A percentile compares a stretch with the other conserved stretches of the same genome.
These are phyloP conservation scores for Labrus mixtus DNA, from an alignment of 2,113 vertebrate species.

Conservation along the genomic window DNA sequence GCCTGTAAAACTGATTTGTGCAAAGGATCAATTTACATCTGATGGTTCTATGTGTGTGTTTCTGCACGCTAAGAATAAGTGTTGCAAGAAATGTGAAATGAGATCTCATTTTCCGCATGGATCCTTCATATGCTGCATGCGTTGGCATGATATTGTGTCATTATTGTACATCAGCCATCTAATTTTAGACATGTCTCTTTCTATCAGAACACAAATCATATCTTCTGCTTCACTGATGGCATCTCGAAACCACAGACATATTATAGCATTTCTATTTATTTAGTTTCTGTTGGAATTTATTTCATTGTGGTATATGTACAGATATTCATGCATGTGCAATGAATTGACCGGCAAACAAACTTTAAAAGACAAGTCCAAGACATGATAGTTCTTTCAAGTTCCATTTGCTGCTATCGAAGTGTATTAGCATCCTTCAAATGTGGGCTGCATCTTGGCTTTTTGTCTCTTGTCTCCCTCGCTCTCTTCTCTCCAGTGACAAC, in stretches of 20 bases:
- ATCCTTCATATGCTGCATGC: conserved; percentile 53
- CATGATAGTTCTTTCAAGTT: conserved; percentile 40
- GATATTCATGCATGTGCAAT: conserved; percentile 31
- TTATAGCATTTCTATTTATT: conserved; percentile 35
- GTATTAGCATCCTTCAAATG: conserved; percentile 40
- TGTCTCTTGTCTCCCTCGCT: conserved; percentile 30
- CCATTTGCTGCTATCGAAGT: conserved; percentile 31
- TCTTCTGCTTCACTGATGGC: conserved; percentile 34
- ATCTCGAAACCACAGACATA: conserved; percentile 11
- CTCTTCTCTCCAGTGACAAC: conserved; percentile 29
- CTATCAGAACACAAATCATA: conserved; percentile 31
- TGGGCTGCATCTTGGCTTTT: conserved; percentile 13
- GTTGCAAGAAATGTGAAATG: conserved; percentile 66
- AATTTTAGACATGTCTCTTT: conserved; percentile 44
- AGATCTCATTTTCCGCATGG: conserved; percentile 67
- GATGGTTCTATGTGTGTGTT: conserved; percentile 70
- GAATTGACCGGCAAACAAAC: conserved; percentile 25
- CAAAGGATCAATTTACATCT: conserved; percentile 70
- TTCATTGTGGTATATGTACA: conserved; percentile 29
- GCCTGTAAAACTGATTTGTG: conserved; percentile 68
- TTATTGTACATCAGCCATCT: conserved; percentile 54
- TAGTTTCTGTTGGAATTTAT: conserved; percentile 26
- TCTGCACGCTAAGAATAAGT: conserved; percentile 48
- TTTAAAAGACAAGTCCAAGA: conserved; percentile 18
- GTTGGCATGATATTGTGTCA: conserved; percentile 44